Evolutionary conservation across 2,888 invertebrate genomes (phyloP).

Genomic region (Sylvicola fuscatus): DNA sequence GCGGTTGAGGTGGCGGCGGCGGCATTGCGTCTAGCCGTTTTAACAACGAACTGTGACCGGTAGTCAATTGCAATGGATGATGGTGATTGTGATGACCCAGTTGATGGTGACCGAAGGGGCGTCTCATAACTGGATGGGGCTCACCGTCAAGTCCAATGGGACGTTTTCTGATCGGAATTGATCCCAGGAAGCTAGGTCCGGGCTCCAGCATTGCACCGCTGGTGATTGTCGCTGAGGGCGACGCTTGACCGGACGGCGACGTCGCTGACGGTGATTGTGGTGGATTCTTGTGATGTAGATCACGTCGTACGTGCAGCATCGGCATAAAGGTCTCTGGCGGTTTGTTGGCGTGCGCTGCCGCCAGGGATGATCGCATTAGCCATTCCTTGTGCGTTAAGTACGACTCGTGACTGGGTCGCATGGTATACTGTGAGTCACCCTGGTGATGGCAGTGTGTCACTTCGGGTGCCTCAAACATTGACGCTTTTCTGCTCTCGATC

Average conservation of each 20-base stretch:
- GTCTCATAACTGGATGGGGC: slow-evolving; percentile 12
- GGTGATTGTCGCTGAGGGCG: slow-evolving; percentile 17
- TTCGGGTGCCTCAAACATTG: slow-evolving; percentile 24
- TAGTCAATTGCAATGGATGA: neutral
- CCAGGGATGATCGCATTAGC: slow-evolving; percentile 19
- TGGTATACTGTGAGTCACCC: slow-evolving; percentile 45
- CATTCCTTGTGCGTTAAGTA: slow-evolving; percentile 11
- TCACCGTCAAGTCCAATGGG: slow-evolving; percentile 16
- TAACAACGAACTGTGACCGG: neutral
- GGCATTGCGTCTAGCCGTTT: neutral
- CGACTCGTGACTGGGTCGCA: slow-evolving; percentile 43
- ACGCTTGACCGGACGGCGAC: slow-evolving; percentile 27
- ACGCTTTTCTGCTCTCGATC: slow-evolving; percentile 27
- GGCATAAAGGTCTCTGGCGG: slow-evolving; percentile 27
- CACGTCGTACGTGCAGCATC: slow-evolving; percentile 54
- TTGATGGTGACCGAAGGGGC: slow-evolving; percentile 6
- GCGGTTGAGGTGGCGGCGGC: slow-evolving; percentile 11
- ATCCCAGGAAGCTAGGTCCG: slow-evolving; percentile 20
- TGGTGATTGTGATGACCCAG: neutral
- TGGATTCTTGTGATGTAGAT: slow-evolving; percentile 38
- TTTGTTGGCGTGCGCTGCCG: slow-evolving; percentile 4
- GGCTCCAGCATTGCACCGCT: slow-evolving; percentile 17
- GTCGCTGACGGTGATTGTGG: slow-evolving; percentile 23
- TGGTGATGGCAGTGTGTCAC: slow-evolving; percentile 49
- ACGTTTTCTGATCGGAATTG: slow-evolving; percentile 22